Conservation (phyloP, 2,888 invertebrate species). For the Linyphia triangularis region DNA sequence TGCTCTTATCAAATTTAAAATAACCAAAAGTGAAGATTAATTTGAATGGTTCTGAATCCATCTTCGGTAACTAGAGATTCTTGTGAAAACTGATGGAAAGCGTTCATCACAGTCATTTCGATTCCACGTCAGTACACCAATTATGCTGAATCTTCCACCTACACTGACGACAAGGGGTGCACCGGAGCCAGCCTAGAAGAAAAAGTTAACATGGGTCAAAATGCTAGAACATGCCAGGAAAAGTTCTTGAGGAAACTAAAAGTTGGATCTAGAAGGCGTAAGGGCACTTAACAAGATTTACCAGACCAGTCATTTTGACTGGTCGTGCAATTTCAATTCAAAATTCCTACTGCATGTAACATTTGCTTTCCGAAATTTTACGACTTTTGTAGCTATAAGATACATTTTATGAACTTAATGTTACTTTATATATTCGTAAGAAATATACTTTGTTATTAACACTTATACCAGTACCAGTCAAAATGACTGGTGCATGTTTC, state of each 20-base stretch:
- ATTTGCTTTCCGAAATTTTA: too few relatives aligned
- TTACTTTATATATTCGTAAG: too few relatives aligned
- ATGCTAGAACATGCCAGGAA: too few relatives aligned
- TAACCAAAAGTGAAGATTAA: neutral
- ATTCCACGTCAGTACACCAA: constrained; percentile 96
- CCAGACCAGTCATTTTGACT: too few relatives aligned
- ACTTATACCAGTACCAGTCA: too few relatives aligned
- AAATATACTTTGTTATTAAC: too few relatives aligned
- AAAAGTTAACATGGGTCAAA: neutral
- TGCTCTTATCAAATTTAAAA: neutral
- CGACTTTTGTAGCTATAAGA: neutral
- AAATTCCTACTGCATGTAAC: too few relatives aligned
- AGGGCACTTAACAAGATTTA: too few relatives aligned
- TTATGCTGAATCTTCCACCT: constrained; percentile 87
- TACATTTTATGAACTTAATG: neutral
- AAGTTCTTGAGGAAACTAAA: too few relatives aligned
- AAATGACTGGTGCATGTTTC: too few relatives aligned
- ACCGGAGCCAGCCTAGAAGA: constrained; percentile 89
- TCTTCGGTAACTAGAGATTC: constrained; percentile 95
- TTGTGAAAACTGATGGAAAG: constrained; percentile 93
- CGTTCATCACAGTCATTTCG: constrained; percentile 96
- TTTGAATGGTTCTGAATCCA: constrained; percentile 82
- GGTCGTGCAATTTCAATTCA: too few relatives aligned
- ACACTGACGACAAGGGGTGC: constrained; percentile 83
- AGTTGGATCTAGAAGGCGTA: too few relatives aligned